These are phyloP conservation scores for Cryptus armator DNA, from an alignment of 2,888 invertebrate genomes.

Conservation along the genomic window DNA sequence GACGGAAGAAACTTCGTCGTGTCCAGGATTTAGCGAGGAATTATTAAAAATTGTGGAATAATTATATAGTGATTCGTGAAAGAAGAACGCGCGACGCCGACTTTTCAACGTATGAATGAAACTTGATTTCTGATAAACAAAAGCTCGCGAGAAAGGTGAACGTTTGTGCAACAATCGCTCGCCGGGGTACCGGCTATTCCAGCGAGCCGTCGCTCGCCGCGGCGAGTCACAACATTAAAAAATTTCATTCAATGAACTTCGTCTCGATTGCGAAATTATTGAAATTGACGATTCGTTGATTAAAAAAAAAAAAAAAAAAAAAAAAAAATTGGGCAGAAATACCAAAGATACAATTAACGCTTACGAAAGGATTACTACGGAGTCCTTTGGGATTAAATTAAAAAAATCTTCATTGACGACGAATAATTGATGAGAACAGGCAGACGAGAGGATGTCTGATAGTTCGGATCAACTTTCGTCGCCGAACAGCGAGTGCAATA, in stretches of 20 bases:
- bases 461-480: conserved; percentile 83
- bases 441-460: conserved; percentile 78
- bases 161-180: conserved; percentile 45
- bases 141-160: conserved; percentile 19
- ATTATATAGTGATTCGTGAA: neutral
- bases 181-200: neutral
- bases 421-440: conserved; percentile 52
- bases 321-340: neutral
- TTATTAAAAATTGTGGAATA: neutral
- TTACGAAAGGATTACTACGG: neutral
- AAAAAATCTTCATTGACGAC: conserved; percentile 3
- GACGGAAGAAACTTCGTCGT: neutral
- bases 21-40: neutral
- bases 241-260: neutral
- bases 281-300: neutral
- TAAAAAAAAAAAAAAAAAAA: neutral
- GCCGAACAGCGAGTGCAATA: conserved; percentile 82
- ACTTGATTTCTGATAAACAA: conserved; percentile 48
- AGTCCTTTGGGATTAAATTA: neutral
- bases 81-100: neutral
- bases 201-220: conserved; percentile 16
- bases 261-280: neutral
- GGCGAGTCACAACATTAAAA: conserved; percentile 15
- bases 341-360: neutral
- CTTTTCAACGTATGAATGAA: conserved; percentile 54